A percentile compares a stretch with the other conserved stretches of the same genome.
Evolutionary conservation across 2,888 invertebrate genomes (phyloP).

Genomic region (Drosophila vallismaia): DNA sequence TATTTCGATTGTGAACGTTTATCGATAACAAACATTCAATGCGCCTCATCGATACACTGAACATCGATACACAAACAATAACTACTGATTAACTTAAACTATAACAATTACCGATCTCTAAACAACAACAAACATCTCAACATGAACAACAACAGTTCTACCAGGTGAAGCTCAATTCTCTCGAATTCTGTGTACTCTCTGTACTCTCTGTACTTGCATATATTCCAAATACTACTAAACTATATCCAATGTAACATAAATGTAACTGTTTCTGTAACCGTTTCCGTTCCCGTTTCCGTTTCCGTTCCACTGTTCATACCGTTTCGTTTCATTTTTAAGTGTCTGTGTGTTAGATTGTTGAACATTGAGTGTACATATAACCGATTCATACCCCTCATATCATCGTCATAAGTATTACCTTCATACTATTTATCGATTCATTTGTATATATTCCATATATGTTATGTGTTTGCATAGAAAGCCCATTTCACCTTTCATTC

Average conservation of each 20-base stretch:
- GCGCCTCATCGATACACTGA: constrained; percentile 38
- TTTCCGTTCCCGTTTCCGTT: constrained; percentile 28
- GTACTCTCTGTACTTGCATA: constrained; percentile 49
- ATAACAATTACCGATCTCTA: constrained; percentile 44
- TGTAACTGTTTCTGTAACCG: constrained; percentile 13
- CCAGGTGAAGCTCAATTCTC: constrained; percentile 80
- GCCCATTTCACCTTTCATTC: constrained; percentile 12
- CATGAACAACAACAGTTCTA: constrained; percentile 78
- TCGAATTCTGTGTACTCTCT: constrained; percentile 57
- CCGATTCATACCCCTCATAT: constrained; percentile 3
- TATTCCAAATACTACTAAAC: constrained; percentile 23
- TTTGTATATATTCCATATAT: neutral
- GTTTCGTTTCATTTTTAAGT: constrained; percentile 33
- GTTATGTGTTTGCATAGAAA: constrained; percentile 1
- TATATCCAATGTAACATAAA: constrained; percentile 36
- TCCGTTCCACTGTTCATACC: constrained; percentile 53
- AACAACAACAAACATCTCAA: constrained; percentile 40
- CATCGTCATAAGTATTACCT: constrained; percentile 1
- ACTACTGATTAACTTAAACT: constrained; percentile 3
- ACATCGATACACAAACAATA: constrained; percentile 31
- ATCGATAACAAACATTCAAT: constrained; percentile 31
- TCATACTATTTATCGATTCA: constrained; percentile 14
- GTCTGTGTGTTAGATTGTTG: constrained; percentile 22
- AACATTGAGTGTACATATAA: constrained; percentile 24
- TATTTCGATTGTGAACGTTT: constrained; percentile 35